Evolutionary conservation across 2,888 invertebrate species (phyloP), one percentile per base, ranked within the genome.

Genomic region (Andrena fulva): DNA sequence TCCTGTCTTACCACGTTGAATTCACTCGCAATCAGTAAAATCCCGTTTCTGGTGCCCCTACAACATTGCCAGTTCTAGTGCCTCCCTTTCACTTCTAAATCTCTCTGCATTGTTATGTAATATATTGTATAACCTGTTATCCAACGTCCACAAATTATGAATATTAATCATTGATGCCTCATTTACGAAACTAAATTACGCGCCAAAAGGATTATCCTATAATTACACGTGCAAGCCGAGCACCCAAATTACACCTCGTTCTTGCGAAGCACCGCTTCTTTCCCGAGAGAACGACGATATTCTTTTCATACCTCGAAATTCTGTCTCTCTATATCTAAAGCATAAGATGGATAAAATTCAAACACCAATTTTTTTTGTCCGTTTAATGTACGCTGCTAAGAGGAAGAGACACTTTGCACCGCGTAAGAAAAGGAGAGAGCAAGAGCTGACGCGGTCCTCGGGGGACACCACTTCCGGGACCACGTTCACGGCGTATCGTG

Each of bases 1-100:
- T 91, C 89, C 89, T 89, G 87, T 72, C 82, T 69, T 54, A 29
- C 74, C 54, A 54, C 74, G 70, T 79, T 66, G 42, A 67, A 66
- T 70, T 60, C 62, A 79, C 79, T 79, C 56, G 20, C 50, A 79
- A 70, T 79, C 70, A 35, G 64, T 70, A 50, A 74, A 74, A 79
- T 70, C 74, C 70, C 48, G 79, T 66, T 79, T 74, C 79, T 79
- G 74, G 31, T 35, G 75, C 70, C 64, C 60, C 73, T 66, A 60
- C 69, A 31, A 54, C 68, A 62, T 63, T 50, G 33, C 69, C 66
- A 70, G 74, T 74, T 79, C 69, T 73, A 79, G 70, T 70, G 52
- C 64, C 54, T 68, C 56, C 82, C 82, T 80, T 80, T 80, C 82
- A 80, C 82, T 80, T 82, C 70, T 68, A 24, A 59, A 75, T 72